Evolutionary conservation across 2,797 vertebrate genomes (phyloP).

Genomic region (Prionace glauca): DNA sequence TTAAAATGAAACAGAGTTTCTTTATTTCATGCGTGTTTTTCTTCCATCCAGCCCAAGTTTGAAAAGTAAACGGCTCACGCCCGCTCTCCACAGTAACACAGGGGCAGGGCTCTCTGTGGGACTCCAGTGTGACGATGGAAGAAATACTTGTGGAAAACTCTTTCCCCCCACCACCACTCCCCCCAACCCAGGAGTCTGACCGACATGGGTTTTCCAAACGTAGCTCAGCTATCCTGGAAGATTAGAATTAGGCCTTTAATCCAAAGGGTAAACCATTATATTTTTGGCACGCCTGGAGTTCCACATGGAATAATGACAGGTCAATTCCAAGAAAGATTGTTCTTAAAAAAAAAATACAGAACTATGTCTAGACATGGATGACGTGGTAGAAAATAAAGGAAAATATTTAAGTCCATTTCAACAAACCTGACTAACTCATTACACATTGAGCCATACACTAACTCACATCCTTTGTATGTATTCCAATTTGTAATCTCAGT

Average conservation of each 20-base stretch:
- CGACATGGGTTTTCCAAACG: constrained; percentile 8
- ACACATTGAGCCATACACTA: constrained; percentile 12
- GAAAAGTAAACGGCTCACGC: neutral
- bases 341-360: neutral
- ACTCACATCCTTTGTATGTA: neutral
- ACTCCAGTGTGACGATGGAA: neutral
- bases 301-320: neutral
- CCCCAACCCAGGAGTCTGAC: too few relatives aligned
- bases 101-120: neutral
- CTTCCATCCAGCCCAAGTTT: neutral
- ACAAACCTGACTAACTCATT: constrained; percentile 34
- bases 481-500: constrained; percentile 22
- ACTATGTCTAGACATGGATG: constrained; percentile 34
- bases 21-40: neutral
- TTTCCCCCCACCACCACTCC: neutral
- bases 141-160: constrained; percentile 16
- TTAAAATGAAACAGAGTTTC: neutral
- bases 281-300: neutral
- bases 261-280: neutral
- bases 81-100: neutral
- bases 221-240: neutral
- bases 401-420: constrained; percentile 27
- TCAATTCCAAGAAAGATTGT: neutral
- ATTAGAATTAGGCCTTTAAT: constrained; percentile 18
- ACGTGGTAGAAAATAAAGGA: constrained; percentile 33